phyloP scores from a whole-genome alignment of 92 coral and sea anemone genomes.

The Epizoanthus ramosus region DNA sequence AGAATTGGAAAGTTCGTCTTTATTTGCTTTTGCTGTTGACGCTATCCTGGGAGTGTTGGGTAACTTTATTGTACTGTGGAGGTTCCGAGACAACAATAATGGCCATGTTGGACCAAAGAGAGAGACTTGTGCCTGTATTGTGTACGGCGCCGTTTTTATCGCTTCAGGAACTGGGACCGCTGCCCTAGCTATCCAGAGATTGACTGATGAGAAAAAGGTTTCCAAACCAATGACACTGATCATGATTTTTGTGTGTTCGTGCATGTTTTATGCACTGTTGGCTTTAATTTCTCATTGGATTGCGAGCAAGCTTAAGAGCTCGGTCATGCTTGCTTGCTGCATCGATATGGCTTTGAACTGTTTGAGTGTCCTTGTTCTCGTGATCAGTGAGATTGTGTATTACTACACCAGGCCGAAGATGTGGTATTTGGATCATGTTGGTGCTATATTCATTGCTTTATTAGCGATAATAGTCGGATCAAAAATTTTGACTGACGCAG shows the following conservation, averaged over 20 bases:
- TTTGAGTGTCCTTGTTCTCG: background rate
- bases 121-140: conserved; percentile 26
- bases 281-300: background rate
- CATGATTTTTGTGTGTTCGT: background rate
- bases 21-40: conserved; percentile 28
- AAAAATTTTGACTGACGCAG: conserved; percentile 11
- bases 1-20: conserved; percentile 7
- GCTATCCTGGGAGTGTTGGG: conserved; percentile 9
- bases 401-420: background rate
- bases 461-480: conserved; percentile 18
- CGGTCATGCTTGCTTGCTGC: conserved; percentile 33
- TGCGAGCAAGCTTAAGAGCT: conserved; percentile 21
- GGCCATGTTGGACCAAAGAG: conserved; percentile 20
- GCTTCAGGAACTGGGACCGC: conserved; percentile 12
- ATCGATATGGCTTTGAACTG: background rate
- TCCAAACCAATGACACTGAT: background rate
- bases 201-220: background rate
- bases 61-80: conserved; percentile 12
- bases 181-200: conserved; percentile 5
- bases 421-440: conserved; percentile 31
- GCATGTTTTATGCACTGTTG: background rate
- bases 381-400: background rate
- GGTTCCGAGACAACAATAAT: conserved; percentile 26
- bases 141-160: conserved; percentile 25
- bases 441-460: conserved; percentile 25